Conservation (phyloP, 2,113 vertebrate species). For the Vidua chalybeata region DNA sequence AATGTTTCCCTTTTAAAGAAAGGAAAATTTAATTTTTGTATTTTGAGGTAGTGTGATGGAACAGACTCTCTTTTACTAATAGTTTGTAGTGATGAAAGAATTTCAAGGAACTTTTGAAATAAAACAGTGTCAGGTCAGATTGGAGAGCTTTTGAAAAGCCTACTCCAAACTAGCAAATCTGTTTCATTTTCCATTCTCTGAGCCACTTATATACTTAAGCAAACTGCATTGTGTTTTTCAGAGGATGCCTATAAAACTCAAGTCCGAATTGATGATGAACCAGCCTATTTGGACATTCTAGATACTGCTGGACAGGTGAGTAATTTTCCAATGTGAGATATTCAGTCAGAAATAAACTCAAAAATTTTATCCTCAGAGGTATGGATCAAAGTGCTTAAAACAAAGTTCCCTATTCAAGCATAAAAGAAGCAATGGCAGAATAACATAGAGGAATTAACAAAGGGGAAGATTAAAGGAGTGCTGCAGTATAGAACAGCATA, state of each 20-base stretch:
- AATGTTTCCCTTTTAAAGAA: not conserved
- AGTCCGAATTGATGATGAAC: constrained; percentile 75
- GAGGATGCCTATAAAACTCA: constrained; percentile 81
- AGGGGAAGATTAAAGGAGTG: not conserved
- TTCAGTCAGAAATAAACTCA: not conserved
- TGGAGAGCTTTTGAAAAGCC: not conserved
- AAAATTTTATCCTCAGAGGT: not conserved
- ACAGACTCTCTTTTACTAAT: not conserved
- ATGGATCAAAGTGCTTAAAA: not conserved
- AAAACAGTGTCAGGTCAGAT: not conserved
- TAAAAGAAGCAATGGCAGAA: not conserved
- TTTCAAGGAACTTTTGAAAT: not conserved
- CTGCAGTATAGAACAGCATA: not conserved
- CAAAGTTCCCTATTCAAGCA: not conserved
- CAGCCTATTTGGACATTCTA: constrained; percentile 78
- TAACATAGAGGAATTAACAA: not conserved
- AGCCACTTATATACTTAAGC: not conserved
- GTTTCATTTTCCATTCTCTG: not conserved
- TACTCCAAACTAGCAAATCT: not conserved
- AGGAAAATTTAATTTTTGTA: not conserved
- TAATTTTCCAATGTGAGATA: not conserved
- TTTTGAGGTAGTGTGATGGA: not conserved
- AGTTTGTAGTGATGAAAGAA: rapidly evolving
- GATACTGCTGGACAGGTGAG: constrained; percentile 79
- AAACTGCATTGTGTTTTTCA: constrained; percentile 51